phyloP scores from a whole-genome alignment of 2,113 vertebrate species.

The Podarcis cretensis region DNA sequence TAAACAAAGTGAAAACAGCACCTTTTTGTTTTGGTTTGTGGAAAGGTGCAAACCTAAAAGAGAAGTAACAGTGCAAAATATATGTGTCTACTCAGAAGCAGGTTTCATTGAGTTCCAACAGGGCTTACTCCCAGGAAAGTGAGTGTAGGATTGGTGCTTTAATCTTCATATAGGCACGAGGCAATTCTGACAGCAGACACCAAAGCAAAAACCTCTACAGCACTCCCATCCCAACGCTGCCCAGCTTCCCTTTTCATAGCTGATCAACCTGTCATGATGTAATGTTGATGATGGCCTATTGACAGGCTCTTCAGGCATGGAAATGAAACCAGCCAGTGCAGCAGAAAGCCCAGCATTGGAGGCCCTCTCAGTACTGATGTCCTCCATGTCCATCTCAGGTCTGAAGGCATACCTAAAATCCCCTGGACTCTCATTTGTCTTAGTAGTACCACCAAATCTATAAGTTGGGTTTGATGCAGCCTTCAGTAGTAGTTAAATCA shows the following conservation, averaged over 20 bases:
- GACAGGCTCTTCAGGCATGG: too few relatives aligned
- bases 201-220: background rate
- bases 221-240: background rate
- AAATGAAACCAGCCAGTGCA: too few relatives aligned
- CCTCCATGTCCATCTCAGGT: too few relatives aligned
- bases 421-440: too few relatives aligned
- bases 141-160: background rate
- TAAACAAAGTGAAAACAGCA: constrained; percentile 6
- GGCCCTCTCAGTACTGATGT: too few relatives aligned
- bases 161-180: background rate
- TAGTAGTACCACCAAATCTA: too few relatives aligned
- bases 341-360: too few relatives aligned
- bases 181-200: background rate
- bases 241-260: background rate
- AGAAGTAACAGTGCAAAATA: background rate
- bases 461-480: too few relatives aligned
- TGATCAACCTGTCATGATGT: too few relatives aligned
- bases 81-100: background rate
- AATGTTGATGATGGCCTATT: too few relatives aligned
- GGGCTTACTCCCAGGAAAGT: background rate
- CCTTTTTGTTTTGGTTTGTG: background rate
- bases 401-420: too few relatives aligned
- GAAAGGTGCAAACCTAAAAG: background rate
- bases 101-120: background rate
- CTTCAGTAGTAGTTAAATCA: too few relatives aligned